phyloP scores from a whole-genome alignment of 2,113 vertebrate genomes.

The Campylomormyrus tamandua region DNA sequence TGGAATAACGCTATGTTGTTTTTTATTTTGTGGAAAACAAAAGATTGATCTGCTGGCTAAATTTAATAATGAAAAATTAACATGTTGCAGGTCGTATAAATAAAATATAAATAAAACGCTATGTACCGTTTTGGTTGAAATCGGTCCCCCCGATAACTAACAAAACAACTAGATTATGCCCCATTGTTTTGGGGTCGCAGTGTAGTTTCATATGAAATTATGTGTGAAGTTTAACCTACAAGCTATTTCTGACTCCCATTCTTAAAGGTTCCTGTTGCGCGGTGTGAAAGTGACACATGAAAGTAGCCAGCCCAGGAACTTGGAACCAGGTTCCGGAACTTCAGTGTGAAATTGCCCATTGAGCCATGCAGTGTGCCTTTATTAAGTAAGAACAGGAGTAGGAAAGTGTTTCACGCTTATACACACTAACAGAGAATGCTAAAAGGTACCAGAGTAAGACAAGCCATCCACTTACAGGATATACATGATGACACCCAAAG shows the following conservation, averaged over 20 bases:
- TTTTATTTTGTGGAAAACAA: background rate
- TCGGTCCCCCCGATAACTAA: background rate
- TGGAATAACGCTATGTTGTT: background rate
- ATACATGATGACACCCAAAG: constrained; percentile 98
- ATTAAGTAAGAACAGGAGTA: background rate
- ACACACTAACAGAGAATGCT: background rate
- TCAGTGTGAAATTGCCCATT: background rate
- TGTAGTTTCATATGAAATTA: background rate
- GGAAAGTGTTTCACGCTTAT: background rate
- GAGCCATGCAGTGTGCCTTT: background rate
- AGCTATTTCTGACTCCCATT: background rate
- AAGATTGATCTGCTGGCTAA: too few species aligned
- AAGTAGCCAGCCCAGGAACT: background rate
- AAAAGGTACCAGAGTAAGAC: background rate
- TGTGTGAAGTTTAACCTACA: background rate
- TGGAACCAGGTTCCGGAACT: background rate
- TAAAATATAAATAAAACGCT: too few species aligned
- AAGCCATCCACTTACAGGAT: constrained; percentile 75
- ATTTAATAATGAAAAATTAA: too few species aligned
- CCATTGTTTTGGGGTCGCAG: background rate
- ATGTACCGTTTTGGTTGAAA: too few species aligned
- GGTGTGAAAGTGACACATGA: background rate
- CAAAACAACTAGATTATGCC: background rate
- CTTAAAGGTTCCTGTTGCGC: background rate
- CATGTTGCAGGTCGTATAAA: too few species aligned